These are phyloP conservation scores for Caradrina clavipalpis DNA, from an alignment of 2,888 invertebrate species.

Conservation along the genomic window DNA sequence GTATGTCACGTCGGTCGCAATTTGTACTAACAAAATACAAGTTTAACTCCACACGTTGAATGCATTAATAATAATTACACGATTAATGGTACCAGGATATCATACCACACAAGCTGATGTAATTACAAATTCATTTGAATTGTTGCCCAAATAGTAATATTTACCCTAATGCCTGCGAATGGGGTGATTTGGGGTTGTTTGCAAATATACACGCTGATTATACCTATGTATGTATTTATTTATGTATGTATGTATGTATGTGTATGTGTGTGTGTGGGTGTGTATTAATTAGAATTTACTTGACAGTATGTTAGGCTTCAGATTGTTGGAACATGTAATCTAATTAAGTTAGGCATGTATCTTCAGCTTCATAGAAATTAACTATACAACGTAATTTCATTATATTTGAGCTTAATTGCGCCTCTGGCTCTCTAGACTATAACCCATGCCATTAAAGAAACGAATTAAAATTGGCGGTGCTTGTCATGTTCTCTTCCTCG, in stretches of 20 bases:
- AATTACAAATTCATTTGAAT: slow-evolving; percentile 59
- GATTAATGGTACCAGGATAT: slow-evolving; percentile 49
- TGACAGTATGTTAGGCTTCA: slow-evolving; percentile 10
- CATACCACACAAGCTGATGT: slow-evolving; percentile 39
- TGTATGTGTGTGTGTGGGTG: slow-evolving; percentile 2
- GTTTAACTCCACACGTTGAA: slow-evolving; percentile 34
- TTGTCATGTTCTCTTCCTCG: not conserved
- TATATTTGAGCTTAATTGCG: slow-evolving; percentile 2
- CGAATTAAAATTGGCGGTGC: not conserved
- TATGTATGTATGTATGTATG: too few species aligned
- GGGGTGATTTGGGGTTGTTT: slow-evolving; percentile 22
- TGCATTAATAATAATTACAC: slow-evolving; percentile 57
- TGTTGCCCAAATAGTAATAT: slow-evolving; percentile 41
- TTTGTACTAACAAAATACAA: slow-evolving; percentile 40
- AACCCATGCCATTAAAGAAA: not conserved
- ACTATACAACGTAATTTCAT: not conserved
- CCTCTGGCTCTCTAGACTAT: not conserved
- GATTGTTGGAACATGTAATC: slow-evolving; percentile 22
- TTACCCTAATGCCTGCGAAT: slow-evolving; percentile 23
- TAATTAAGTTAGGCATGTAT: slow-evolving; percentile 22
- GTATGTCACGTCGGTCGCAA: slow-evolving; percentile 13
- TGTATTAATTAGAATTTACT: slow-evolving; percentile 45
- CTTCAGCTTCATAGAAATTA: slow-evolving; percentile 19
- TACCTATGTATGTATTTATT: not conserved
- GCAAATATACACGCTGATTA: slow-evolving; percentile 3